phyloP scores from a whole-genome alignment of 1,140 invertebrate genomes.

The Drosophila ohnishii region DNA sequence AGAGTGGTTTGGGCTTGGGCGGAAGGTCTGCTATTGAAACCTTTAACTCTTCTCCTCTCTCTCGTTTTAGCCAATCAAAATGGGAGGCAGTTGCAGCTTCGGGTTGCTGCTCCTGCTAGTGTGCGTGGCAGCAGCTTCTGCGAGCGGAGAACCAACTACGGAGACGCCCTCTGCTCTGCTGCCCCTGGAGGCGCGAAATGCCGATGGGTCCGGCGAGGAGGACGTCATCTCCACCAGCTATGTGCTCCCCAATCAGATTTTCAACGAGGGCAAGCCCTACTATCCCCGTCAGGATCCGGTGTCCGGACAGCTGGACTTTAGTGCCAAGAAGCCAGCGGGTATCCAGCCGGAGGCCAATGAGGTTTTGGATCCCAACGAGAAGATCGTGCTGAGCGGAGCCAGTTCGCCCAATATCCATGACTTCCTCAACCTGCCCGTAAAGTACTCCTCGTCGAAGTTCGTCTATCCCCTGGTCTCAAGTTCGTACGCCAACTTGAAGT shows the following conservation, averaged over 20 bases:
- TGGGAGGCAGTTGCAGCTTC: slow-evolving; percentile 35
- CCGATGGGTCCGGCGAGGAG: slow-evolving; percentile 62
- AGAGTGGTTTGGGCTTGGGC: slow-evolving; percentile 43
- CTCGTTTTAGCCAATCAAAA: slow-evolving; percentile 33
- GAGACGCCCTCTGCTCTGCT: slow-evolving; percentile 60
- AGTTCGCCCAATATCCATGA: slow-evolving; percentile 87
- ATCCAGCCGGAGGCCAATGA: slow-evolving; percentile 79
- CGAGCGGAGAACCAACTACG: slow-evolving; percentile 16
- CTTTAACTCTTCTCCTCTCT: slow-evolving; percentile 1
- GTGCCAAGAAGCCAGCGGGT: slow-evolving; percentile 84
- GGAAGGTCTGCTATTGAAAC: slow-evolving; percentile 36
- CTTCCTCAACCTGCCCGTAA: slow-evolving; percentile 88
- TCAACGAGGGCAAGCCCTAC: slow-evolving; percentile 89
- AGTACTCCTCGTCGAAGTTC: slow-evolving; percentile 87
- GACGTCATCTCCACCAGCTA: slow-evolving; percentile 77
- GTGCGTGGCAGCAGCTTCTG: background rate
- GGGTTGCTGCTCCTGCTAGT: slow-evolving; percentile 46
- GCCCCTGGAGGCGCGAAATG: slow-evolving; percentile 67
- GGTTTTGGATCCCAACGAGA: slow-evolving; percentile 75
- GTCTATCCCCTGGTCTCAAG: slow-evolving; percentile 88
- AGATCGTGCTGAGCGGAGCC: slow-evolving; percentile 68
- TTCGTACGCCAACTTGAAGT: slow-evolving; percentile 89
- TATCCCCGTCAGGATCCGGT: slow-evolving; percentile 88
- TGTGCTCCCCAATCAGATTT: slow-evolving; percentile 83
- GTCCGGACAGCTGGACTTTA: slow-evolving; percentile 87